Base-by-base conservation (phyloP, 2,113 vertebrate species). In the Promerops cafer region DNA sequence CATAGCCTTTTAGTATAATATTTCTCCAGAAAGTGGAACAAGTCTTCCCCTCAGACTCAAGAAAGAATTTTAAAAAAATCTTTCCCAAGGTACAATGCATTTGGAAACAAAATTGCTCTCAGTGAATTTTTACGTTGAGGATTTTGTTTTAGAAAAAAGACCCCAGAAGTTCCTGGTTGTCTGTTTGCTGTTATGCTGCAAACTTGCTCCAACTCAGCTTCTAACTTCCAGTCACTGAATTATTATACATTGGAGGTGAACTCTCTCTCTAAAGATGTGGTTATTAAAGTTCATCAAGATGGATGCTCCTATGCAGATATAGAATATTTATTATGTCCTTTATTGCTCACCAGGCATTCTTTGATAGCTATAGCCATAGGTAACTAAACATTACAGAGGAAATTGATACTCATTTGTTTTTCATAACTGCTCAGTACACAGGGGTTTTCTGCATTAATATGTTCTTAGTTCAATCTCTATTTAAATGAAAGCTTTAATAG, bases 401-500 rank as follows among this genome's bases (percentile, higher is more conserved):
- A 64, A 94, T 61, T 91, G 27, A 26, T 72, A 71, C 63, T 91
- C 7, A 83, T 91, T 93, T 92, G 17, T 22, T 93, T 93, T 83
- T 44, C 31, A 50, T 49, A 84, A 90, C 91, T 87, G 52, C 20
- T 69, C 75, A 81, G 45, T 59, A 72, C 23, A 54, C 18, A 79
- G n/a, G 30, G 9, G 18, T 69, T 89, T 90, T 86, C 24, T 84
- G n/a, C 26, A 83, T 50, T 23, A 89, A 42, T 87, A 37, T 76
- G 45, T 65, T 84, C 33, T 90, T 56, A 61, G 14, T 71, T 95
- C 65, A 79, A 90, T 47, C 31, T 85, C 37, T 76, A 31, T 54
- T 80, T 56, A 96, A 96, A 77, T 54, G 49, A 82, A 95, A 94
- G 30, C 28, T 74, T 68, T 93, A 85, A 74, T 50, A 49, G 65